Percentiles rank a stretch among this genome's conserved stretches.
phyloP scores from a whole-genome alignment of 2,888 invertebrate genomes.

The Trichacis sp. region DNA sequence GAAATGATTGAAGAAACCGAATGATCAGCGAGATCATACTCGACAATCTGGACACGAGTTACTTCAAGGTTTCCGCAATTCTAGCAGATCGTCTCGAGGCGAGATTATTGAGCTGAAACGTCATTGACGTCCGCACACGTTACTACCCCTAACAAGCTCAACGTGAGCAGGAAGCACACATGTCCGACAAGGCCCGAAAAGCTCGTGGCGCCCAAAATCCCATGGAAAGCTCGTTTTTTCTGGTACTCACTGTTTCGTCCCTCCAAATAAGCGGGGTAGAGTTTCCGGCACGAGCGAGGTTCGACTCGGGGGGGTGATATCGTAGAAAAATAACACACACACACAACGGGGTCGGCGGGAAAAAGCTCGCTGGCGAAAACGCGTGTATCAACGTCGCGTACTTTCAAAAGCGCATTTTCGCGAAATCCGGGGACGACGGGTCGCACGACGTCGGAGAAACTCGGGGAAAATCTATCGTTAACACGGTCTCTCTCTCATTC shows the following conservation, averaged over 20 bases:
- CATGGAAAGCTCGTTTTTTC: too few species aligned
- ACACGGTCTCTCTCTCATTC: conserved; percentile 50
- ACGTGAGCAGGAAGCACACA: conserved; percentile 8
- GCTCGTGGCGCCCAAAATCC: too few species aligned
- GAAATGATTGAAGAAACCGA: not conserved
- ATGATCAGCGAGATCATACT: too few species aligned
- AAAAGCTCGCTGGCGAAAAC: conserved; percentile 19
- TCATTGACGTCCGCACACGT: conserved; percentile 16
- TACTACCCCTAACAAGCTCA: conserved; percentile 28
- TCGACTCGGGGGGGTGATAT: conserved; percentile 13
- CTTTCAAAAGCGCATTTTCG: conserved; percentile 46
- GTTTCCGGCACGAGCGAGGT: conserved; percentile 12
- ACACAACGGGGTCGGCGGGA: conserved; percentile 14
- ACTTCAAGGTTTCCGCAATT: conserved; percentile 10
- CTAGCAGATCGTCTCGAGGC: conserved; percentile 1
- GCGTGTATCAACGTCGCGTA: conserved; percentile 27
- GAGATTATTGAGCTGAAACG: conserved; percentile 23
- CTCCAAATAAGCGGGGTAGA: conserved; percentile 12
- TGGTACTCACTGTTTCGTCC: conserved; percentile 24
- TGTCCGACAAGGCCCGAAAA: not conserved
- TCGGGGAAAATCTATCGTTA: conserved; percentile 59
- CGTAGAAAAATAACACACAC: conserved; percentile 19
- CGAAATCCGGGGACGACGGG: conserved; percentile 30
- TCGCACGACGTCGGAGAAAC: conserved; percentile 49
- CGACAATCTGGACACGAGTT: too few species aligned